Percentiles rank a stretch among this genome's conserved stretches.
phyloP scores from a whole-genome alignment of 2,888 invertebrate genomes.

The Mechanitis mazaeus region DNA sequence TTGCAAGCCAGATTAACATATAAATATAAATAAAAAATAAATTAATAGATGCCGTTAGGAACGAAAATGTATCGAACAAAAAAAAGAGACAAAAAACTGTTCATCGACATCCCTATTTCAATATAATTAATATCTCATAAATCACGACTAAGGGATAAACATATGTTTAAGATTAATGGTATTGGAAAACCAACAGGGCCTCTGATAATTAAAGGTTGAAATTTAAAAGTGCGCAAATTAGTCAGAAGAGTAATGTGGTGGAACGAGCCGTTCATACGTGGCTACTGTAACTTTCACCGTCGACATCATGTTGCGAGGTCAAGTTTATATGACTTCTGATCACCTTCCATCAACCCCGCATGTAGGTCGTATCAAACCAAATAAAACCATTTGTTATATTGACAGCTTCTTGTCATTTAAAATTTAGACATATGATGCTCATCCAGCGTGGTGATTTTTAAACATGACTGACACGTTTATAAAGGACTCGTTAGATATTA shows the following conservation, averaged over 20 bases:
- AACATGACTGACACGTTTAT: conserved; percentile 16
- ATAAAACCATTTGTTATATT: conserved; percentile 49
- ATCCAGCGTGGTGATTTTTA: conserved; percentile 16
- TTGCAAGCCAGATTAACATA: conserved; percentile 18
- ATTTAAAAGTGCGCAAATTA: conserved; percentile 31
- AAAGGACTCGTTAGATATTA: conserved; percentile 6
- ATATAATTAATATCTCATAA: conserved; percentile 21
- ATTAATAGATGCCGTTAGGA: not conserved
- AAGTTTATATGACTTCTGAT: conserved; percentile 61
- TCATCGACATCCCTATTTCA: conserved; percentile 13
- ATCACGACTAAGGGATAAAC: conserved; percentile 26
- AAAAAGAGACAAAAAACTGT: not conserved
- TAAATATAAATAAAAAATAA: conserved; percentile 16
- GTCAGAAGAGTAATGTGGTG: conserved; percentile 34
- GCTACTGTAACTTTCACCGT: conserved; percentile 70
- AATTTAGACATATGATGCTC: conserved; percentile 41
- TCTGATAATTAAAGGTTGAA: conserved; percentile 28
- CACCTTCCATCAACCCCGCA: conserved; percentile 34
- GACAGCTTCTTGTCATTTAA: conserved; percentile 42
- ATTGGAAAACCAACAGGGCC: conserved; percentile 26
- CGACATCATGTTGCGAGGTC: conserved; percentile 45
- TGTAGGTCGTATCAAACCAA: conserved; percentile 48
- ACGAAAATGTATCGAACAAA: not conserved
- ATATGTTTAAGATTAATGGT: conserved; percentile 28
- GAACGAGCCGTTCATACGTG: conserved; percentile 36